Evolutionary conservation across 2,113 vertebrate species (phyloP).

Genomic region (Plectropomus leopardus): DNA sequence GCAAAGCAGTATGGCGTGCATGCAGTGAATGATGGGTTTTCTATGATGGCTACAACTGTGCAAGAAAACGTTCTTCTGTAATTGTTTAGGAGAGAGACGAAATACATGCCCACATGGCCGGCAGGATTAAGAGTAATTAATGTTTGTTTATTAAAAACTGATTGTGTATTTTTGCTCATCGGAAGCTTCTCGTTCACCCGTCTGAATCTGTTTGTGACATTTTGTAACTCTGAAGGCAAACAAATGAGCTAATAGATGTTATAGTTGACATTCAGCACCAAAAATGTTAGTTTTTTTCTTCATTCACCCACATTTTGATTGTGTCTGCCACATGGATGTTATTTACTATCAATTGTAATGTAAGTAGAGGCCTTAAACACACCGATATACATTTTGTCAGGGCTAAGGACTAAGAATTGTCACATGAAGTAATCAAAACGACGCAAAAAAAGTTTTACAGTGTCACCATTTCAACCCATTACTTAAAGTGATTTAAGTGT

Average conservation of each 20-base stretch:
- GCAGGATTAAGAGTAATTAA: conserved; percentile 24
- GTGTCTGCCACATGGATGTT: conserved; percentile 60
- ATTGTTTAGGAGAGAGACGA: background rate
- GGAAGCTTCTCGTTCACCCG: background rate
- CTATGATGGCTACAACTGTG: conserved; percentile 21
- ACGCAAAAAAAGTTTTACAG: conserved; percentile 61
- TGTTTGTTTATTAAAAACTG: conserved; percentile 26
- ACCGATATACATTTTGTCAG: conserved; percentile 63
- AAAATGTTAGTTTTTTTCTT: conserved; percentile 48
- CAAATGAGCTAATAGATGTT: conserved; percentile 33
- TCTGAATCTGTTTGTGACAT: conserved; percentile 33
- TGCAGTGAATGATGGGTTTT: background rate
- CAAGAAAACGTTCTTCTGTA: background rate
- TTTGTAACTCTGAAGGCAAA: conserved; percentile 27
- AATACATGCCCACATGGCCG: background rate
- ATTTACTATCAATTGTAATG: conserved; percentile 68
- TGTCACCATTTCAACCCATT: conserved; percentile 56
- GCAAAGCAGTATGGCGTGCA: background rate
- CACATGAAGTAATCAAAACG: conserved; percentile 46
- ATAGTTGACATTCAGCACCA: conserved; percentile 46
- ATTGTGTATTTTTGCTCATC: conserved; percentile 31
- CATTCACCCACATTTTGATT: conserved; percentile 33
- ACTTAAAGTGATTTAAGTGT: conserved; percentile 28
- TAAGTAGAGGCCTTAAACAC: conserved; percentile 81
- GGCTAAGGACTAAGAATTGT: conserved; percentile 70